phyloP scores from a whole-genome alignment of 2,888 invertebrate species.

The Drosophila kuntzei region DNA sequence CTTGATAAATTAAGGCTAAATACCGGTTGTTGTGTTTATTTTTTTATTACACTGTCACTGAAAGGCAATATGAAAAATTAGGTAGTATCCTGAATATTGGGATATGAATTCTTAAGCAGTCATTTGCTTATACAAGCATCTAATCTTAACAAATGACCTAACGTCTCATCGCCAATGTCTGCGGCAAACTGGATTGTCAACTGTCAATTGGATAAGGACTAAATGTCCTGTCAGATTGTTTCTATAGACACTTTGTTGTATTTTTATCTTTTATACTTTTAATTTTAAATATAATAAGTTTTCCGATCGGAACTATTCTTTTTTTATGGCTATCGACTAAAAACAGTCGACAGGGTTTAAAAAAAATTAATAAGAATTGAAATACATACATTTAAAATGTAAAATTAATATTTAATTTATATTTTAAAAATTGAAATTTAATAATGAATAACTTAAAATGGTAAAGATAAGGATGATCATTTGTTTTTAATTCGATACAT shows the following conservation, averaged over 20 bases:
- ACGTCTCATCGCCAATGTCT: conserved; percentile 24
- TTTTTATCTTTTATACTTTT: background rate
- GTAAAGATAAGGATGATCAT: too few relatives aligned
- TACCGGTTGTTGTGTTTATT: conserved; percentile 54
- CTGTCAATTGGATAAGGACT: background rate
- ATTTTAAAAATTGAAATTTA: too few relatives aligned
- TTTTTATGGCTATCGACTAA: too few relatives aligned
- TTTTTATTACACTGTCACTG: conserved; percentile 29
- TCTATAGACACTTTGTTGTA: background rate
- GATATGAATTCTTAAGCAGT: conserved; percentile 57
- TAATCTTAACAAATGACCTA: conserved; percentile 69
- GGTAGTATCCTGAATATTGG: conserved; percentile 31
- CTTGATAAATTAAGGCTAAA: conserved; percentile 41
- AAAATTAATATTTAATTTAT: too few relatives aligned
- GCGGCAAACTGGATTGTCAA: conserved; percentile 8
- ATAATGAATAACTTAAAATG: too few relatives aligned
- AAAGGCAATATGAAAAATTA: conserved; percentile 12
- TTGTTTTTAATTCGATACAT: too few relatives aligned
- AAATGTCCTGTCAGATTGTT: background rate
- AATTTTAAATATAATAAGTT: background rate
- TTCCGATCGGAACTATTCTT: too few relatives aligned
- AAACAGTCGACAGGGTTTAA: too few relatives aligned
- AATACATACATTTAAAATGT: too few relatives aligned
- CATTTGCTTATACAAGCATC: conserved; percentile 40
- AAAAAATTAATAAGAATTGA: too few relatives aligned